Percentiles rank a stretch among this genome's conserved stretches.
These are phyloP conservation scores for Diphyllodes magnificus DNA, from an alignment of 2,113 vertebrate genomes.

Conservation along the genomic window DNA sequence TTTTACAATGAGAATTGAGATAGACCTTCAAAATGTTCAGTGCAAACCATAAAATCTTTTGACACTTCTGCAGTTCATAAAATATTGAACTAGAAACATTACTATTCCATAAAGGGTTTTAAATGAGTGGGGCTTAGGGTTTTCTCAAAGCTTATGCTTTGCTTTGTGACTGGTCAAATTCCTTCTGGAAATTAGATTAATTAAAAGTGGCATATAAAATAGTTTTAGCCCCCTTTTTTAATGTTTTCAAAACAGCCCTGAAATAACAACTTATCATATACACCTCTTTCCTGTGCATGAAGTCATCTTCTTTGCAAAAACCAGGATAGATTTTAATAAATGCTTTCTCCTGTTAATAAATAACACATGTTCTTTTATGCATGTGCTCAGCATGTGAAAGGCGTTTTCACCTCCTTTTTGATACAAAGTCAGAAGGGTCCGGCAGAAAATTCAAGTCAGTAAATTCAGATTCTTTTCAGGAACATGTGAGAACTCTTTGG, in stretches of 20 bases:
- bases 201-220: conserved; percentile 7
- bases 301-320: conserved; percentile 31
- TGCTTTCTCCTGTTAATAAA: conserved; percentile 10
- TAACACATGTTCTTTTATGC: background rate
- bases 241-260: background rate
- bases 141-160: background rate
- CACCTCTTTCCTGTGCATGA: conserved; percentile 1
- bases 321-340: conserved; percentile 28
- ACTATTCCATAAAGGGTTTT: background rate
- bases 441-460: background rate
- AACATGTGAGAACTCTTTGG: background rate
- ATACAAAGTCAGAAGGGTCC: background rate
- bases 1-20: background rate
- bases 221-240: background rate
- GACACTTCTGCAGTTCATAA: background rate
- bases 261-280: conserved; percentile 8
- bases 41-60: background rate
- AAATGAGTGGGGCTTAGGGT: background rate
- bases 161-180: background rate
- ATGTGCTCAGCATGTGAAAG: background rate
- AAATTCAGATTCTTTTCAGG: background rate
- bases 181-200: background rate
- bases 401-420: background rate
- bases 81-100: background rate
- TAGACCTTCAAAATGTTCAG: background rate